Evolutionary conservation across 1,140 invertebrate species (phyloP), one percentile per base, ranked within the genome.

Genomic region (Mycetomoellerius zeteki): DNA sequence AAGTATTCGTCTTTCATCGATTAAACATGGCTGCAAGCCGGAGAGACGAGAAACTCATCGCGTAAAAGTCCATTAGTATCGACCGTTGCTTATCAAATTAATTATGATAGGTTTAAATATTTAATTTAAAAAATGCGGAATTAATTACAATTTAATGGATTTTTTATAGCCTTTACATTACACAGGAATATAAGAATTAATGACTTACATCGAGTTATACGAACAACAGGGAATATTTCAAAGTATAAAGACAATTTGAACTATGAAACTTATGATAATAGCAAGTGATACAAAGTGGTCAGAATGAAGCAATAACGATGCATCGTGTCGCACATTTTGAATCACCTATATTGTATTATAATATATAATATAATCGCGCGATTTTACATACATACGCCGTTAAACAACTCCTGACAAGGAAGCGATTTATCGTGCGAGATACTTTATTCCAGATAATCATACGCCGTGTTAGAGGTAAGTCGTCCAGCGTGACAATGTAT

Each of bases 391-490:
- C 86, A 76, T 73, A 60, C 8, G 62, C 56, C 89, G 37, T 89
- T 89, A 91, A 91, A 91, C 56, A 69, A 91, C 85, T 87, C 64
- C 76, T 88, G 90, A 90, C 90, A 88, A 91, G 85, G 90, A 91
- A 91, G 77, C 80, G 90, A 91, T 91, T 88, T 87, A 88, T 91
- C 86, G 87, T 62, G 56, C 87, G 76, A 52, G 65, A 91, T 89
- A 82, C 85, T 91, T 91, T 89, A 91, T 89, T 91, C 76, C 86
- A 77, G 90, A 91, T 90, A 89, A 91, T 91, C 86, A 90, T 91
- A 85, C 86, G 81, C 72, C 73, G 71, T 86, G 90, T 89, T 90
- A 80, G 86, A 88, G 81, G 88, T 91, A 88, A 89, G 85, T 60
- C 69, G 90, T 81, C 64, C 87, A 50, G 33, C 75, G 75, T 76